A percentile compares a stretch with the other conserved stretches of the same genome.
Conservation (phyloP, 2,888 invertebrate genomes). For the Colostygia pectinataria region DNA sequence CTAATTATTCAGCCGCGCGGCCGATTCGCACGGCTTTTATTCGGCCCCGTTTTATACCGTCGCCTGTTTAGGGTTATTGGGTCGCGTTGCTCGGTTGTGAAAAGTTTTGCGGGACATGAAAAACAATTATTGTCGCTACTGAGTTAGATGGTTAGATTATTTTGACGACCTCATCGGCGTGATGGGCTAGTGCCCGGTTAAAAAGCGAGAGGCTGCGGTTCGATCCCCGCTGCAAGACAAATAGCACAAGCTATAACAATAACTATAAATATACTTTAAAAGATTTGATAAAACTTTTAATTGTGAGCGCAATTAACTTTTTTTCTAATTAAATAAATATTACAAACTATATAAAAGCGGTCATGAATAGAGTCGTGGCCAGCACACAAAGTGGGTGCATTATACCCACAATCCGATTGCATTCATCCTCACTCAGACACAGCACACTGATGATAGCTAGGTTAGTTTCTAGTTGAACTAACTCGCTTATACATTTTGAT, state of each 20-base stretch:
- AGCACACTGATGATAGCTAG: neutral
- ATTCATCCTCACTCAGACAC: constrained; percentile 11
- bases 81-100: constrained; percentile 5
- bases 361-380: neutral
- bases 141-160: neutral
- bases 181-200: no score
- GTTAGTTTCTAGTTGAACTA: no score
- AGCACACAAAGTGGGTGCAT: constrained; percentile 16
- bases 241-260: no score
- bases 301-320: no score
- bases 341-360: neutral
- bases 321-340: no score
- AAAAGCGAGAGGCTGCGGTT: no score
- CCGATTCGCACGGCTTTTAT: constrained; percentile 25
- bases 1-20: constrained; percentile 35
- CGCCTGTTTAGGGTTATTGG: constrained; percentile 12
- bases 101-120: constrained; percentile 5
- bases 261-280: no score
- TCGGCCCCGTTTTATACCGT: constrained; percentile 3
- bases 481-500: no score
- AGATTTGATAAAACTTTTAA: no score
- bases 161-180: no score
- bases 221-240: no score
- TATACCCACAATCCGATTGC: constrained; percentile 15
- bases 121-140: neutral